Base-by-base conservation (phyloP, 2,113 vertebrate genomes). In the Sinocyclocheilus anophthalmus region DNA sequence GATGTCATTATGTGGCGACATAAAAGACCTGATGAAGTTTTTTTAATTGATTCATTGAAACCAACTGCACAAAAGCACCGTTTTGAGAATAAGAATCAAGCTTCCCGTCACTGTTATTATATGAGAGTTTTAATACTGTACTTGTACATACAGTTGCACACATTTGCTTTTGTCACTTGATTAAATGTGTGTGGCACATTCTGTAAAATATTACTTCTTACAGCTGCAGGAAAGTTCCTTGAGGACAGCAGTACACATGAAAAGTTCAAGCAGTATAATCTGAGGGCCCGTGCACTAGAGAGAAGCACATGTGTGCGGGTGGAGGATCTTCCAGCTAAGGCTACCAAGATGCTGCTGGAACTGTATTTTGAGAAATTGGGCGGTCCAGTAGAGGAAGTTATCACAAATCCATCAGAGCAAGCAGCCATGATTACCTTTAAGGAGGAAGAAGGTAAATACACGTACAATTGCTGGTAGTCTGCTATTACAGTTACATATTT, bases 311-410 rank as follows among this genome's bases (percentile, higher is more conserved):
- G 88, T 48, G 22, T 98, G 84, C 91, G 93, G 33, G 94, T 95
- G 88, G 97, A 99, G 93, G 94, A 93, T 67, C 80, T 98, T 30
- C 94, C 96, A 12, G 86, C 89, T 12, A 83, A 90, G 37, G 89
- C 88, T 5, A 4, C 84, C 7, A 82, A 89, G 61, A 90, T 93
- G 16, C 90, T 94, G 6, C 88, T 98, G 78, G 89, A 89, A 0
- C 0, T 96, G 77, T 97, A 95, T 90, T 97, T 97, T 93, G 96
- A 97, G 90, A 96, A 89, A 0, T 94, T 95, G 88, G 91, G 73
- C 0, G 93, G 92, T 0, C 90, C 87, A 1, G 87, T 94, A 1
- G 61, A 86, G 14, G 30, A 59, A 0, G 63, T 95, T 30, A 18
- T 85, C n/a, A 92, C 91, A 88, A 88, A 95, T 67, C 91, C 93